These are phyloP conservation scores for Oscheius sp. DNA, from an alignment of 2,888 invertebrate species.

Conservation along the genomic window DNA sequence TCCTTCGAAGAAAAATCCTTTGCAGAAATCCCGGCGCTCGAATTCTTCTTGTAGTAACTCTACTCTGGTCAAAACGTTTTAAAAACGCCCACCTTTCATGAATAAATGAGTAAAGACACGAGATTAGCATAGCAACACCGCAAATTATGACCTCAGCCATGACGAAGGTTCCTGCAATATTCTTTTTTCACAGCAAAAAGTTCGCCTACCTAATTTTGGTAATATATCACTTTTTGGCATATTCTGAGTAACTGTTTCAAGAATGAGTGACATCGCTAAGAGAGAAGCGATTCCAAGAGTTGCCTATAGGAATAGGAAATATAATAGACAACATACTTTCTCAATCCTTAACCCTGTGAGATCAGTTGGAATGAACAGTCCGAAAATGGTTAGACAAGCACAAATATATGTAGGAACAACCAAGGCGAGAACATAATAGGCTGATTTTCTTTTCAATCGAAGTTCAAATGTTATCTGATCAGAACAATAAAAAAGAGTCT, in stretches of 20 bases:
- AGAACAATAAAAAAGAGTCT: background rate
- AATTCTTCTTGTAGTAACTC: constrained; percentile 10
- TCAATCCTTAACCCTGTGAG: constrained; percentile 1
- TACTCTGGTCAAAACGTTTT: background rate
- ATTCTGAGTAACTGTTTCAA: constrained; percentile 13
- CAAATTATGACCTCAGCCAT: constrained; percentile 17
- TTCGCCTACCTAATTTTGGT: constrained; percentile 1
- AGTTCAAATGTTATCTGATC: background rate
- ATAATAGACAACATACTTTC: background rate
- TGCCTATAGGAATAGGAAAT: background rate
- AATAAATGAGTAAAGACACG: constrained; percentile 10
- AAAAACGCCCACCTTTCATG: constrained; percentile 1
- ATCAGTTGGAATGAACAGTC: constrained; percentile 13
- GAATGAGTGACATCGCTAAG: constrained; percentile 11
- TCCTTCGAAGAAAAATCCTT: background rate
- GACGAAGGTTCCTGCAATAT: constrained; percentile 2
- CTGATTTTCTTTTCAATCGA: constrained; percentile 5
- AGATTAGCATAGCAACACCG: constrained; percentile 11
- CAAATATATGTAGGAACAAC: constrained; percentile 18
- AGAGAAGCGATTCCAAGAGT: constrained; percentile 6
- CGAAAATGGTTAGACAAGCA: constrained; percentile 9
- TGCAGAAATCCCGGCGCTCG: background rate
- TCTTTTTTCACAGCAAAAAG: background rate
- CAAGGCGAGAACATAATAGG: constrained; percentile 12
- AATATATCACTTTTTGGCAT: constrained; percentile 16